Evolutionary conservation across 2,113 vertebrate genomes (phyloP), one percentile per base, ranked within the genome.

Genomic region (Anarrhichthys ocellatus): DNA sequence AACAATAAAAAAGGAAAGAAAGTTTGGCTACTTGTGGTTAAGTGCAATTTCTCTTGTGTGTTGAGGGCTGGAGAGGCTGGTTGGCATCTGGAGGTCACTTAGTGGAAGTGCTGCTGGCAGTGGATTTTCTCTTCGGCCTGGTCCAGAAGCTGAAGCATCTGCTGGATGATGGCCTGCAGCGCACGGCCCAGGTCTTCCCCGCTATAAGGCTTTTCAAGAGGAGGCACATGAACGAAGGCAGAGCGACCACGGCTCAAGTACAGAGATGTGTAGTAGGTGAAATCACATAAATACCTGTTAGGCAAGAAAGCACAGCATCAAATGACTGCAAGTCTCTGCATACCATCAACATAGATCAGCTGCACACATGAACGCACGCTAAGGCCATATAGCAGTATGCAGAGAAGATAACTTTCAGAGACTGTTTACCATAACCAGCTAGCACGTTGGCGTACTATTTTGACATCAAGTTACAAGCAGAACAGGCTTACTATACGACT

Each of bases 211-310:
- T 97, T 97, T 2, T 96, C 98, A 46, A 99, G 92, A 0, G 97
- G 98, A 17, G 98, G 98, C 61, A 99, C 98, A 0, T 99, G 98
- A 4, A 99, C 87, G 0, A 99, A 99, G 0, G 97, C 97, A 0
- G 97, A 98, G 50, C 96, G 95, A 1, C 98, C 97, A 0, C 91
- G 94, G 90, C 97, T 97, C 95, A 96, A 94, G 93, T 97, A 96
- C 58, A 99, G 87, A 1, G 98, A 99, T 0, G 95, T 97, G 91
- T 99, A 99, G 92, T 99, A 99, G 48, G 97, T 97, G 93, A 97
- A 99, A 87, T 99, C 98, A 70, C 98, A 99, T 2, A 99, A 96
- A 88, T 99, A 99, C 84, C 98, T 99, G 84, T 1, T 15, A 65
- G 38, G 0, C 24, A 52, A 14, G 44, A 66, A 6, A 76, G 29